Evolutionary conservation across 1,140 invertebrate species (phyloP), one percentile per base, ranked within the genome.

Genomic region (Drosophila hydei): DNA sequence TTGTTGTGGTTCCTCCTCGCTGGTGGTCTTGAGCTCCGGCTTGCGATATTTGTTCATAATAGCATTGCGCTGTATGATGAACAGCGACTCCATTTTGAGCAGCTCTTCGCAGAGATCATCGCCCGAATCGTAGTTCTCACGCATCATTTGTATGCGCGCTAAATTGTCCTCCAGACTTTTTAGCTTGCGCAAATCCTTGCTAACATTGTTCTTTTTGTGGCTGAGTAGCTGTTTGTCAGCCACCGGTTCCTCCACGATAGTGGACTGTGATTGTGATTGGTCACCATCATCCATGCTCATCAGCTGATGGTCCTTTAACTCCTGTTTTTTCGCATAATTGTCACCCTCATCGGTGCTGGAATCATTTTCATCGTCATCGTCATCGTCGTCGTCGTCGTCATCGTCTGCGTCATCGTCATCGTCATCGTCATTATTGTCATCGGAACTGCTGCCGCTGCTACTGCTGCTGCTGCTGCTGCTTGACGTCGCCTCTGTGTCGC

Each of bases 101-200:
- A 91, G 59, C 54, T 91, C 90, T 30, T 90, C 87, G 47, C 77
- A 83, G 7, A 91, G 80, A 40, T 91, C 90, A 61, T 91, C 90
- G 2, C 75, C 83, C 0, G 87, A 78, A 58, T 91, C 90, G 40
- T 83, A 91, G 50, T 85, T 90, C 18, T 90, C 87, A 0, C 90
- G 77, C 90, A 91, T 91, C 79, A 79, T 91, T 55, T 91, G 90
- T 52, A 91, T 91, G 50, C 90, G 84, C 7, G 77, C 72, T 12
- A 91, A 43, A 54, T 91, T 91, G 18, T 81, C 87, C 36, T 91
- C 90, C 0, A 91, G 72, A 9, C 65, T 90, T 50, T 90, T 88
- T 0, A 91, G 58, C 30, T 87, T 88, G n/a, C 88, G 81, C 42
- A 91, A 58, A 52, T 91, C 90, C 19, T 75, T 77, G 27, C 85